Percentiles rank a stretch among this genome's conserved stretches.
Conservation (phyloP, 2,888 invertebrate species). For the Athalia circularis region DNA sequence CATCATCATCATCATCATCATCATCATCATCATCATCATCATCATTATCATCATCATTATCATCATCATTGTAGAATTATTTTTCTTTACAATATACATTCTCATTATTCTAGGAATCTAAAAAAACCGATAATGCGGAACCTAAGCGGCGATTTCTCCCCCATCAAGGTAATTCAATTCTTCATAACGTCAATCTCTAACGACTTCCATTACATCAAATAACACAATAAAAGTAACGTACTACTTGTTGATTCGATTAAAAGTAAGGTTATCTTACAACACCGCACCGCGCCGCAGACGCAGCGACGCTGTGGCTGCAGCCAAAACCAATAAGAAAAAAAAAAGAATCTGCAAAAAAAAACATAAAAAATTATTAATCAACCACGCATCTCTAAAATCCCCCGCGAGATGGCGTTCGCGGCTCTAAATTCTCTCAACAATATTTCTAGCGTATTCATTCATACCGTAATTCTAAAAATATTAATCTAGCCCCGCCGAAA, state of each 20-base stretch:
- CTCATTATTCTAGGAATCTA: conserved; percentile 49
- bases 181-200: not conserved
- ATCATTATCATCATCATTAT: conserved; percentile 6
- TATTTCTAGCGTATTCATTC: no score
- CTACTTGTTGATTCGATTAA: conserved; percentile 20
- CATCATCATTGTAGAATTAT: conserved; percentile 1
- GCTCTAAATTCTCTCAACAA: no score
- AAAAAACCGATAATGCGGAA: conserved; percentile 49
- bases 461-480: no score
- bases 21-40: no score
- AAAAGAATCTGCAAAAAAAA: no score
- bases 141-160: conserved; percentile 60
- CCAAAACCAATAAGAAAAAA: no score
- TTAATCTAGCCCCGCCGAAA: no score
- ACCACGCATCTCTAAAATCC: no score
- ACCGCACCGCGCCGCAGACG: not conserved
- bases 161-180: conserved; percentile 65
- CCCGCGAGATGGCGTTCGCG: no score
- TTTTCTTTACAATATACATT: conserved; percentile 30
- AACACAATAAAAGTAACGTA: not conserved
- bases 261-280: conserved; percentile 19
- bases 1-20: not conserved
- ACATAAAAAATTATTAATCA: no score
- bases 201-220: not conserved
- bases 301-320: no score